Percentiles rank a stretch among this genome's conserved stretches.
Evolutionary conservation across 2,888 invertebrate species (phyloP).

Genomic region (Thysanoteuthis rhombus): DNA sequence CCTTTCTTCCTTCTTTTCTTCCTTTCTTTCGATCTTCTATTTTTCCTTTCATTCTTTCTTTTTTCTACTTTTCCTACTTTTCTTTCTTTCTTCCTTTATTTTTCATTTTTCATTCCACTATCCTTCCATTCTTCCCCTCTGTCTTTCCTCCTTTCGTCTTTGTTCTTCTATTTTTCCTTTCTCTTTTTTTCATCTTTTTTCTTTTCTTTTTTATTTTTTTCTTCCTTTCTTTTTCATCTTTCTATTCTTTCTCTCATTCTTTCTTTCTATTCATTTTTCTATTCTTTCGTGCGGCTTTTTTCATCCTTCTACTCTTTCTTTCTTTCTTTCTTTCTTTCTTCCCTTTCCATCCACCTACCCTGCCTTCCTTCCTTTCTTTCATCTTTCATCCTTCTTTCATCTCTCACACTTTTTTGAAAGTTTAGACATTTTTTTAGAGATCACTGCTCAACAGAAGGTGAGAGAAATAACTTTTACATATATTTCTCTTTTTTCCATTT

Average conservation of each 20-base stretch:
- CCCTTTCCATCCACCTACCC: not conserved
- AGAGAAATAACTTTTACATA: no score
- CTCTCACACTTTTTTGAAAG: no score
- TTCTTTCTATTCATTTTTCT: not conserved
- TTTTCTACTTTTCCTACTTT: not conserved
- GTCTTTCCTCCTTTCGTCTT: not conserved
- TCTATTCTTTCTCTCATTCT: not conserved
- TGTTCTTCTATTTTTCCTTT: not conserved
- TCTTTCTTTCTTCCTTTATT: not conserved
- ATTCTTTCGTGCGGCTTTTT: fast-evolving
- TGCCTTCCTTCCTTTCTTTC: no score
- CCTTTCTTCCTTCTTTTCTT: not conserved
- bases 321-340: not conserved
- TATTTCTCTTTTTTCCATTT: no score
- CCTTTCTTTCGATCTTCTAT: not conserved
- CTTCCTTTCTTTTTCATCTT: not conserved
- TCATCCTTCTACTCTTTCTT: not conserved
- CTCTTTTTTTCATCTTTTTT: not conserved
- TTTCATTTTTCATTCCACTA: not conserved
- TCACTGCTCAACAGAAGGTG: no score
- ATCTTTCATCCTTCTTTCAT: not conserved
- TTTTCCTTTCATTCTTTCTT: not conserved
- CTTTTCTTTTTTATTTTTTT: not conserved
- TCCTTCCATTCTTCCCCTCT: not conserved
- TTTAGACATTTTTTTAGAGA: no score